phyloP scores from a whole-genome alignment of 2,797 vertebrate species.

The Fistularia tabacaria region DNA sequence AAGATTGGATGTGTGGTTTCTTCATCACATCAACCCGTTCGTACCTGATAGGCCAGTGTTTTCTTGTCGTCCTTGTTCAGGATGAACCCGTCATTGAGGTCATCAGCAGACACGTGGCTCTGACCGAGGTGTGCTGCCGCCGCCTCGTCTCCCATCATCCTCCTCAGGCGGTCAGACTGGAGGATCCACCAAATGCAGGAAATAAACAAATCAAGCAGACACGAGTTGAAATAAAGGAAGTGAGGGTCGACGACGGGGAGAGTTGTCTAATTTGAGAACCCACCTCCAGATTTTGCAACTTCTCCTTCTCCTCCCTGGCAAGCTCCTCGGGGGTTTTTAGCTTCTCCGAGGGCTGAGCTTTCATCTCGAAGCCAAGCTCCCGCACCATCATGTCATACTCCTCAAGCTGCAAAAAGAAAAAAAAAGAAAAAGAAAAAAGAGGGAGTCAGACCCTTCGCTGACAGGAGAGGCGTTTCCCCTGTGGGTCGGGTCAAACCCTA shows the following conservation, averaged over 20 bases:
- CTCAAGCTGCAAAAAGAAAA: conserved; percentile 73
- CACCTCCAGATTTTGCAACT: conserved; percentile 87
- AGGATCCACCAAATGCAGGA: conserved; percentile 2
- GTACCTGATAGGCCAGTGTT: conserved; percentile 85
- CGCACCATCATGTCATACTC: conserved; percentile 91
- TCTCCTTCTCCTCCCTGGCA: conserved; percentile 82
- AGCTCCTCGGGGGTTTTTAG: conserved; percentile 89
- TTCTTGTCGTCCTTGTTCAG: conserved; percentile 83
- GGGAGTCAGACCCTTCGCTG: too few species aligned
- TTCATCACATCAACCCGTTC: too few species aligned
- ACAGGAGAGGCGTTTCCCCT: too few species aligned
- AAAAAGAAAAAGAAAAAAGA: background rate
- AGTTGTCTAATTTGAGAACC: background rate
- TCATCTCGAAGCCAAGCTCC: conserved; percentile 96
- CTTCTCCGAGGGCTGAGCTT: conserved; percentile 89
- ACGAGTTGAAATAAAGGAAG: background rate
- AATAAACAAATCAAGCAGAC: background rate
- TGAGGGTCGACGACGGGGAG: background rate
- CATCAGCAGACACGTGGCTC: conserved; percentile 86
- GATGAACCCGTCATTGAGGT: conserved; percentile 88
- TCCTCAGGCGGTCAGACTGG: conserved; percentile 85
- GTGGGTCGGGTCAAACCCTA: conserved; percentile 28
- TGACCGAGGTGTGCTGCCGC: conserved; percentile 46
- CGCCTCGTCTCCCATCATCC: conserved; percentile 85
- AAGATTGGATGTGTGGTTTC: too few species aligned